phyloP scores from a whole-genome alignment of 2,797 vertebrate species.

The Psittacula derbiana region DNA sequence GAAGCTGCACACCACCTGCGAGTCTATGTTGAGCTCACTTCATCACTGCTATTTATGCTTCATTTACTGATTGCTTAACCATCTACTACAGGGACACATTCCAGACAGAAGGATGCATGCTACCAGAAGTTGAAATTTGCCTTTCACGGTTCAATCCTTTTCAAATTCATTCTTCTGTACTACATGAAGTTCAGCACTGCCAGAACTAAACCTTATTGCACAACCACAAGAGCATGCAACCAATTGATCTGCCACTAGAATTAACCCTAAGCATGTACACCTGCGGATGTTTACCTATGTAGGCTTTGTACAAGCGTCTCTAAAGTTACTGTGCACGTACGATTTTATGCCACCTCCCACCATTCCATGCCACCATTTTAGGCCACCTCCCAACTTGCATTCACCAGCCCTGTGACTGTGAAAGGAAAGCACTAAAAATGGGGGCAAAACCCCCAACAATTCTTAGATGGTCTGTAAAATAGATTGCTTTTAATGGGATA shows the following conservation, averaged over 20 bases:
- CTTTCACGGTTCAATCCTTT: not conserved
- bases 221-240: not conserved
- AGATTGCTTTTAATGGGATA: not conserved
- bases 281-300: not conserved
- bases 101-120: not conserved
- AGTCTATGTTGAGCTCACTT: not conserved
- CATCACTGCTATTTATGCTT: not conserved
- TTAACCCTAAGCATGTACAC: not conserved
- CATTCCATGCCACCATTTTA: not conserved
- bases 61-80: not conserved
- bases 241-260: not conserved
- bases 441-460: not conserved
- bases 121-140: not conserved
- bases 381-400: not conserved
- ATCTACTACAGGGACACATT: not conserved
- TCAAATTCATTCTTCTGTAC: not conserved
- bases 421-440: not conserved
- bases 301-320: not conserved
- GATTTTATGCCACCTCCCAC: not conserved
- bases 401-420: not conserved
- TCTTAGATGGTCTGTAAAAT: not conserved
- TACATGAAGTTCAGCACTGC: not conserved
- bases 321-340: fast-evolving
- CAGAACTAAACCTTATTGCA: not conserved
- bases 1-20: not conserved